phyloP scores from a whole-genome alignment of 2,797 vertebrate genomes.

The Manis crassicaudata region DNA sequence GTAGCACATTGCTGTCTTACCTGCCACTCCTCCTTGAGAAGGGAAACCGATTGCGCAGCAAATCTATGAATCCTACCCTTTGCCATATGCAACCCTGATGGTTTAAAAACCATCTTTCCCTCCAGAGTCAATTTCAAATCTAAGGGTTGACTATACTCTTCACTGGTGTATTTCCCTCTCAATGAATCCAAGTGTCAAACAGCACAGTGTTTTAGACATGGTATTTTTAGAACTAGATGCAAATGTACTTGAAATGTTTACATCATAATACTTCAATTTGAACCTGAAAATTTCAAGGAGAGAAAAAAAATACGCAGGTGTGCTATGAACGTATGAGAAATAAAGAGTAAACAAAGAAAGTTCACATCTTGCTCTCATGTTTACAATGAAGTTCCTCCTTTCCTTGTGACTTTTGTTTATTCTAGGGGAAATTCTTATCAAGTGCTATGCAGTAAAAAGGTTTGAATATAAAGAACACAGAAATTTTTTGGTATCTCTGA shows the following conservation, averaged over 20 bases:
- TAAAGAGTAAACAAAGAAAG: neutral
- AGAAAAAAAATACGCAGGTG: neutral
- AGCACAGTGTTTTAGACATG: neutral
- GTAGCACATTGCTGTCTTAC: neutral
- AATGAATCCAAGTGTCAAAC: neutral
- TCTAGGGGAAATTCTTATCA: neutral
- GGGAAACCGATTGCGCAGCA: neutral
- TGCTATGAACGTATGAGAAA: neutral
- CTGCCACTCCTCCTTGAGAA: neutral
- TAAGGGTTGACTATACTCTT: neutral
- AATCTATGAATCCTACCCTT: neutral
- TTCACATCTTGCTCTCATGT: neutral
- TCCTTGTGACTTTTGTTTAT: neutral
- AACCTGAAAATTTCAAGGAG: slow-evolving; percentile 25
- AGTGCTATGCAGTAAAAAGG: neutral
- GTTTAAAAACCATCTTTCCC: neutral
- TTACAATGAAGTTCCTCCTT: neutral
- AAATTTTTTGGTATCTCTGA: neutral
- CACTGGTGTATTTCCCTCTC: neutral
- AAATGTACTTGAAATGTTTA: neutral
- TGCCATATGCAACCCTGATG: neutral
- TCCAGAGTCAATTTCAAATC: neutral
- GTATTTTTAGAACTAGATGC: neutral
- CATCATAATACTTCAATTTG: neutral
- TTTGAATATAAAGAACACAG: neutral